Base-by-base conservation (phyloP, 2,797 vertebrate species). In the Avahi laniger region DNA sequence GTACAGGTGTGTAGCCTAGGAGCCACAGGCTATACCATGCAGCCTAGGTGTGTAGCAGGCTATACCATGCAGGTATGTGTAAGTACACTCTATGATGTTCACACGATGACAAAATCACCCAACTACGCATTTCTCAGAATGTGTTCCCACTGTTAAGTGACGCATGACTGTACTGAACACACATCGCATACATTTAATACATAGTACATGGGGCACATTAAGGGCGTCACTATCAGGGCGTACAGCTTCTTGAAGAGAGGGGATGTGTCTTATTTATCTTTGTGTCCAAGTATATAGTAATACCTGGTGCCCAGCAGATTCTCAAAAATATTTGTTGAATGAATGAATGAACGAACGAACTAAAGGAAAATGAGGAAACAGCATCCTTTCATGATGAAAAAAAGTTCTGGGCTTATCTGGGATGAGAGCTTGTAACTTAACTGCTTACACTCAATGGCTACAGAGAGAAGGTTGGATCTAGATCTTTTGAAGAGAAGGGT, bases 301-400 rank as follows among this genome's bases (percentile, higher is more conserved):
- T 33, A 61, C 17, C 33, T 2, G 2, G 33, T 18, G 6, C 17
- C 73, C 9, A n/a, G 41, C 0, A n/a, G 61, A 90, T 35, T n/a
- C 73, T 93, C 28, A 91, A 76, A 89, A 85, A 41, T n/a, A 89
- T 15, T 41, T 84, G 63, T 1, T 89, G 22, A 92, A 50, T 50
- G 48, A 50, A 15, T 18, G 6, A 95, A 83, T n/a, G 43, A 65
- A 35, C 11, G 48, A 67, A 67, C 0, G 4, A 84, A 69, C 13
- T 14, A 92, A 80, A 41, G 52, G 7, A 61, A 91, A 80, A 83
- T 13, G 22, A 78, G 22, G 35, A 57, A 84, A 88, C 26, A 17
- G 52, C 2, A 69, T 13, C 35, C 52, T n/a, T 75, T 33, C 17
- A 24, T 28, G 14, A 93, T 18, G 8, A 79, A 52, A 61, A 26